Evolutionary conservation across 2,113 vertebrate species (phyloP), one percentile per base, ranked within the genome.

Genomic region (Donacobius atricapilla): DNA sequence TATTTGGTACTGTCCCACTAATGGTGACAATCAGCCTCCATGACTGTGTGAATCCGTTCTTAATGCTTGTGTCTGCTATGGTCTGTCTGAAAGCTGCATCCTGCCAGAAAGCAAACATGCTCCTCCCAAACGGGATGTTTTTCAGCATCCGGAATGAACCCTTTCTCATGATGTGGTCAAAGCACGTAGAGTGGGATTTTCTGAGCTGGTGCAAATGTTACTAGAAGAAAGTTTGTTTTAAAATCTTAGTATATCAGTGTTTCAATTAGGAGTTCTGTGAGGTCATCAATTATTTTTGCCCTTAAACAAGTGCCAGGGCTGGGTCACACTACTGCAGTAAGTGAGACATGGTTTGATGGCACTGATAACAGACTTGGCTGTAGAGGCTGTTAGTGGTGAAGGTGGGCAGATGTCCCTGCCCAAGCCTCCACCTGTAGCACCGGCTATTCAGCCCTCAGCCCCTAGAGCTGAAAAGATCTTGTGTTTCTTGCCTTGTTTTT

Each of bases 21-120:
- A 50, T 28, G 73, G 40, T 65, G 16, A 64, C 8, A 51, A 69
- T 80, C 79, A 51, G 66, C 86, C n/a, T 17, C 68, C 11, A 0
- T 76, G 86, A 54, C 57, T 71, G 76, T 2, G 5, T 40, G 70
- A 94, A 87, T 80, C 91, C 37, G 14, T 96, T 93, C 78, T 66
- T 70, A 90, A 78, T 86, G 68, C 94, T 57, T 44, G 57, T 83
- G 65, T 64, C 76, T 44, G 82, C 81, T 76, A 47, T 37, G 71
- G 56, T 71, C 85, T 83, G 56, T 63, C 80, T 71, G 56, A 88
- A 72, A 89, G 63, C 79, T 90, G 72, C 2, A 40, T 81, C 89
- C 75, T 91, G 80, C 95, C 95, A 91, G 90, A 75, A 83, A 69
- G 47, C 58, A 92, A 93, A 89, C 31, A 28, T 18, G n/a, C 68